phyloP scores from a whole-genome alignment of 2,113 vertebrate species.

The Hiodon tergisus region DNA sequence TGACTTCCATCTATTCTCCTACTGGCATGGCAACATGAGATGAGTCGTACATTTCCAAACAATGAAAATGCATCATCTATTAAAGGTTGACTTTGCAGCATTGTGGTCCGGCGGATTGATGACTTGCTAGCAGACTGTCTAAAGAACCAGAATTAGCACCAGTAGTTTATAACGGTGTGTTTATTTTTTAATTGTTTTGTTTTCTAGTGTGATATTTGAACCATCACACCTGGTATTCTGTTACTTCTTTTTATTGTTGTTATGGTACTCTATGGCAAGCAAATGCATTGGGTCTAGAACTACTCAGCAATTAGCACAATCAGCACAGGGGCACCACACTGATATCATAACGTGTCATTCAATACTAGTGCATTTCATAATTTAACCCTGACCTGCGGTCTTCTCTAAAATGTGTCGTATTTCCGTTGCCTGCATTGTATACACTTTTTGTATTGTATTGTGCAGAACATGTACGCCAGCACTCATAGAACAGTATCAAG shows the following conservation, averaged over 20 bases:
- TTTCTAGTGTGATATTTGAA: background rate
- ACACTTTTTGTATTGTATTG: too few relatives aligned
- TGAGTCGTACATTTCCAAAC: slow-evolving; percentile 82
- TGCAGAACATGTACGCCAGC: too few relatives aligned
- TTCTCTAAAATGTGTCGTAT: too few relatives aligned
- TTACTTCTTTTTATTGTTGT: background rate
- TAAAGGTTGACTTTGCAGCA: slow-evolving; percentile 73
- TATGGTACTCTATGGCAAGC: background rate
- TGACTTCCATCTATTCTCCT: slow-evolving; percentile 72
- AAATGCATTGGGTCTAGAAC: too few relatives aligned
- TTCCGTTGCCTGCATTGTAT: too few relatives aligned
- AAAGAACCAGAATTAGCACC: background rate
- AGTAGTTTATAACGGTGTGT: background rate
- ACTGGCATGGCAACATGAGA: slow-evolving; percentile 70
- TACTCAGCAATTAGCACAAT: too few relatives aligned
- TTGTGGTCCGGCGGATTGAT: slow-evolving; percentile 60
- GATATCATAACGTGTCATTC: too few relatives aligned
- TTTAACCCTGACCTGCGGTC: too few relatives aligned
- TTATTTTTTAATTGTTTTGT: background rate
- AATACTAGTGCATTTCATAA: too few relatives aligned
- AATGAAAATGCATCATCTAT: slow-evolving; percentile 77
- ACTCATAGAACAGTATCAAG: too few relatives aligned
- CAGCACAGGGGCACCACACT: too few relatives aligned
- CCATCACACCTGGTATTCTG: background rate
- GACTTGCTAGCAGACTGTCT: slow-evolving; percentile 53